phyloP scores from a whole-genome alignment of 2,113 vertebrate species.

The Sciurus niger region DNA sequence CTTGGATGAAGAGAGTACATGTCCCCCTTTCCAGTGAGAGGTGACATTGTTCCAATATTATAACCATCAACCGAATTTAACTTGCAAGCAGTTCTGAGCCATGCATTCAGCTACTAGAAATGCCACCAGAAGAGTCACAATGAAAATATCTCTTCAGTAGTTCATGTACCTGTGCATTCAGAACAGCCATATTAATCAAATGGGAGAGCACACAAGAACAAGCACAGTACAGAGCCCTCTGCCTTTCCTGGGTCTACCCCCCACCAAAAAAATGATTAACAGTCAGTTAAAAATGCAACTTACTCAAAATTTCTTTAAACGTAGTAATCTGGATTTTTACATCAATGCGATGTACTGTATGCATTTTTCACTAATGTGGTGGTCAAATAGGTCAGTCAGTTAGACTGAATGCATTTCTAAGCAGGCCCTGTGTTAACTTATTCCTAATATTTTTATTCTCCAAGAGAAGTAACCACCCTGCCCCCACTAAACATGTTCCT shows the following conservation, averaged over 20 bases:
- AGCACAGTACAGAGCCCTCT: not conserved
- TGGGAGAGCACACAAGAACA: not conserved
- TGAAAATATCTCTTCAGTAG: not conserved
- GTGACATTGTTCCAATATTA: not conserved
- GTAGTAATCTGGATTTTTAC: not conserved
- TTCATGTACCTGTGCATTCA: not conserved
- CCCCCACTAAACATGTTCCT: not conserved
- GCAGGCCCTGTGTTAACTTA: not conserved
- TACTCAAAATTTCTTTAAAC: not conserved
- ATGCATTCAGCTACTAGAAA: not conserved
- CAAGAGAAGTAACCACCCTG: not conserved
- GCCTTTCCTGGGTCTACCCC: fast-evolving
- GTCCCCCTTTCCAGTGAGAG: not conserved
- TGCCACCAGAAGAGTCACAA: not conserved
- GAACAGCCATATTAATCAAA: not conserved
- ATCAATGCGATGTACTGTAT: not conserved
- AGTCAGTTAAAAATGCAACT: not conserved
- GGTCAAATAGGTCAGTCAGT: not conserved
- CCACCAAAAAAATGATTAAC: not conserved
- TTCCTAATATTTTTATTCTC: not conserved
- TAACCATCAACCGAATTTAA: not conserved
- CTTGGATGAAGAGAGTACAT: not conserved
- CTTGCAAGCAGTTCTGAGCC: not conserved
- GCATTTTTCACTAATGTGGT: not conserved
- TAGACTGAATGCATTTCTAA: not conserved